phyloP scores from a whole-genome alignment of 2,113 vertebrate species.

The Polypterus bichir region DNA sequence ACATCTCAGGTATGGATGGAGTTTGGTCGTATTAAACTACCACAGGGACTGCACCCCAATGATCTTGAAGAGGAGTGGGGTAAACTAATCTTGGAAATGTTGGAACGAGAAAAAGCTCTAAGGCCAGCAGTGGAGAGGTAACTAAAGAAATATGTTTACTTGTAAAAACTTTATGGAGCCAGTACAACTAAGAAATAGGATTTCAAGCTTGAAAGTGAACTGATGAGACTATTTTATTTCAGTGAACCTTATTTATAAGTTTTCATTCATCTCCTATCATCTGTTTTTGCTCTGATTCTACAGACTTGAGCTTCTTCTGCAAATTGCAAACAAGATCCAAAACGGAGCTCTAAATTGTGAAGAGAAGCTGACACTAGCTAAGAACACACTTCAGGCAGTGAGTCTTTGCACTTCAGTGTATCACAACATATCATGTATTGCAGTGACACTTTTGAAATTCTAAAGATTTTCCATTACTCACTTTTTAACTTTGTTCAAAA shows the following conservation, averaged over 20 bases:
- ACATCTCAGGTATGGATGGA: conserved; percentile 80
- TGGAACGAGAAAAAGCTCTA: conserved; percentile 87
- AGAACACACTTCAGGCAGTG: conserved; percentile 90
- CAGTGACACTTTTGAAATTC: too few relatives aligned
- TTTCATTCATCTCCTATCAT: neutral
- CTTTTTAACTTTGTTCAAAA: too few relatives aligned
- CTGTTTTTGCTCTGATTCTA: conserved; percentile 5
- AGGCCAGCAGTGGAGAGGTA: conserved; percentile 86
- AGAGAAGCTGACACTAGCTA: conserved; percentile 88
- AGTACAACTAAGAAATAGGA: too few relatives aligned
- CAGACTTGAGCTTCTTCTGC: conserved; percentile 84
- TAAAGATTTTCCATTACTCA: too few relatives aligned
- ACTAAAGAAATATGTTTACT: too few relatives aligned
- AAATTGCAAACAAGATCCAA: conserved; percentile 93
- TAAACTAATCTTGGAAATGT: conserved; percentile 94
- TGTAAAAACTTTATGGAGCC: too few relatives aligned
- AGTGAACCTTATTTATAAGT: neutral
- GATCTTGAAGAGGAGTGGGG: conserved; percentile 95
- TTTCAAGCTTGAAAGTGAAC: too few relatives aligned
- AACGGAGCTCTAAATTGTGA: conserved; percentile 90
- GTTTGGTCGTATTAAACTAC: conserved; percentile 87
- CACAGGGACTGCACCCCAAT: conserved; percentile 86
- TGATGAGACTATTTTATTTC: neutral
- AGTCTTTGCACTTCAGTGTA: conserved; percentile 32
- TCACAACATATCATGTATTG: too few relatives aligned